phyloP scores from a whole-genome alignment of 1,140 invertebrate species.

The Chrysopa pallens region DNA sequence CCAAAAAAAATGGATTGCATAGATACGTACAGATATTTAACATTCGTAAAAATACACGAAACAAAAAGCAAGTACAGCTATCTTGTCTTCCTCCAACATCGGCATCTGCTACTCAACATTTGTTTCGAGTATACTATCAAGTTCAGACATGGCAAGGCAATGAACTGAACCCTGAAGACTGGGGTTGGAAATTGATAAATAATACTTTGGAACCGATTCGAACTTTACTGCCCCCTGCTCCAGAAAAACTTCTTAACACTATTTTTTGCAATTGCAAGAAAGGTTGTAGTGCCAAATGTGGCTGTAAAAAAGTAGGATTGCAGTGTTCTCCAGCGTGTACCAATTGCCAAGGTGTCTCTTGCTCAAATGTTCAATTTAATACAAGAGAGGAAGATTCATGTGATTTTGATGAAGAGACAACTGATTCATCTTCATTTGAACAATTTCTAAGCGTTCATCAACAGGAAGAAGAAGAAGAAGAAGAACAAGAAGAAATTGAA shows the following conservation, averaged over 20 bases:
- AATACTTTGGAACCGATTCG: constrained; percentile 11
- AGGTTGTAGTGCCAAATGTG: constrained; percentile 13
- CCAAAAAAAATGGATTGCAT: constrained; percentile 16
- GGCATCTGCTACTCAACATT: constrained; percentile 14
- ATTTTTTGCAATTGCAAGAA: constrained; percentile 5
- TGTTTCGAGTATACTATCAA: constrained; percentile 9
- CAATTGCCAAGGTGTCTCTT: constrained; percentile 11
- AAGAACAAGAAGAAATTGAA: too few species aligned
- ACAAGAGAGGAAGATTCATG: constrained; percentile 6
- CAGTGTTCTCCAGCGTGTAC: constrained; percentile 13
- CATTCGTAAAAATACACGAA: constrained; percentile 14
- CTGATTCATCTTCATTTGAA: too few species aligned
- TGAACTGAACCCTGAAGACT: constrained; percentile 9
- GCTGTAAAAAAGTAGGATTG: constrained; percentile 12
- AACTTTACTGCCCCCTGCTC: constrained; percentile 13
- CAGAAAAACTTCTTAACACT: constrained; percentile 13
- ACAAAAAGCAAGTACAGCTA: constrained; percentile 15
- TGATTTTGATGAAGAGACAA: constrained; percentile 7
- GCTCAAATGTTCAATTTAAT: constrained; percentile 10
- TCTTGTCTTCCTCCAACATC: constrained; percentile 17
- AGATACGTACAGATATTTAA: constrained; percentile 14
- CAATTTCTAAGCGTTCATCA: too few species aligned
- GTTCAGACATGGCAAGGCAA: constrained; percentile 10
- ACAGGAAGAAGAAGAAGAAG: too few species aligned
- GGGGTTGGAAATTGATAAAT: constrained; percentile 10